Conservation (phyloP, 2,113 vertebrate genomes). For the Xenopus tropicalis region DNA sequence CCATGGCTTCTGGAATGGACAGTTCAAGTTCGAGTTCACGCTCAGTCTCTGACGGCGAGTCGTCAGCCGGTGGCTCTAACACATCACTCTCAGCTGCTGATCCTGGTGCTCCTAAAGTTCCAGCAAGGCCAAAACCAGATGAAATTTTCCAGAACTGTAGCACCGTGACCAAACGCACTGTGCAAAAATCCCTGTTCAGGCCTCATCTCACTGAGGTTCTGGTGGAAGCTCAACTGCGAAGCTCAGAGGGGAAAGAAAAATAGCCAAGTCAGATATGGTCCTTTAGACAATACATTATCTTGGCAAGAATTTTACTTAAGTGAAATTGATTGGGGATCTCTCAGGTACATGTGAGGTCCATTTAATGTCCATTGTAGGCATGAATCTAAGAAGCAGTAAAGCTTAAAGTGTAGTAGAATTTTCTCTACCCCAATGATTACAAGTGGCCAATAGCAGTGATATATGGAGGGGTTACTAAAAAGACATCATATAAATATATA, state of each 20-base stretch:
- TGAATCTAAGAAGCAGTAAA: conserved; percentile 27
- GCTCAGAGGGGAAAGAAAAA: neutral
- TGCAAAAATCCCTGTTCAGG: neutral
- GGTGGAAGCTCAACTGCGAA: neutral
- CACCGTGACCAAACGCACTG: conserved; percentile 72
- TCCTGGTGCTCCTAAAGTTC: conserved; percentile 56
- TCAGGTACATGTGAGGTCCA: neutral
- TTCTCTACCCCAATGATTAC: conserved; percentile 29
- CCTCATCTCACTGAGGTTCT: neutral
- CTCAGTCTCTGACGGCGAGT: conserved; percentile 3
- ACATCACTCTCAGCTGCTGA: neutral
- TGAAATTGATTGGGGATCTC: neutral
- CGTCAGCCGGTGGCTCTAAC: conserved; percentile 30
- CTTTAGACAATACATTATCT: neutral
- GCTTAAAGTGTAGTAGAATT: conserved; percentile 41
- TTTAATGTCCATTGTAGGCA: neutral
- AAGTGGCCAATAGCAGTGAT: neutral
- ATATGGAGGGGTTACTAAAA: too few species aligned
- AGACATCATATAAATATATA: too few species aligned
- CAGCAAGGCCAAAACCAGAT: conserved; percentile 60
- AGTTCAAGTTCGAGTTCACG: neutral
- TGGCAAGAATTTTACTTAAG: neutral
- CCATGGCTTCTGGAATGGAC: neutral
- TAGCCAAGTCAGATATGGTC: neutral
- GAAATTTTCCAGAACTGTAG: conserved; percentile 81